phyloP scores from a whole-genome alignment of 2,797 vertebrate species.

The Pseudochaenichthys georgianus region DNA sequence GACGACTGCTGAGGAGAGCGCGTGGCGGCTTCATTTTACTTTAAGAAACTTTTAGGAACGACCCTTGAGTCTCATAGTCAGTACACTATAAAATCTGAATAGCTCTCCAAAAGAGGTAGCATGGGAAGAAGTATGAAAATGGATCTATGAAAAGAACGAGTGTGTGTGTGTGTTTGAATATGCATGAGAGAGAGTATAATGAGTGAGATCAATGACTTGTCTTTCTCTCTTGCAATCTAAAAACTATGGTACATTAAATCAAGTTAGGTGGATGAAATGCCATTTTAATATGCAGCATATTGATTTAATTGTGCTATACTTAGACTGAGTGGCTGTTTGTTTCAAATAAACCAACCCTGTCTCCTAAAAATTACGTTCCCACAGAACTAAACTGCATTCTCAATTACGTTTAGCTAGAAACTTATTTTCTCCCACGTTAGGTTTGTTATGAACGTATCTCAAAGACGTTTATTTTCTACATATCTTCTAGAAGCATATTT shows the following conservation, averaged over 20 bases:
- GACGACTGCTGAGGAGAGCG: conserved; percentile 30
- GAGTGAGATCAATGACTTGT: conserved; percentile 38
- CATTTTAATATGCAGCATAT: conserved; percentile 42
- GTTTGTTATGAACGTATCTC: no score
- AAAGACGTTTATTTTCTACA: no score
- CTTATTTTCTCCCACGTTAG: no score
- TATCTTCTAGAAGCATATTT: no score
- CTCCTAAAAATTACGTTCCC: no score
- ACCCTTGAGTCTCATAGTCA: conserved; percentile 47
- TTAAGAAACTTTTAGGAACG: conserved; percentile 47
- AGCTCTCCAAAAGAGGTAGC: conserved; percentile 25
- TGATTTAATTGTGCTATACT: conserved; percentile 46
- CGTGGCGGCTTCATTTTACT: conserved; percentile 28
- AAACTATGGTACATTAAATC: conserved; percentile 54
- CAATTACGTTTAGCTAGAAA: no score
- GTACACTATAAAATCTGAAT: conserved; percentile 55
- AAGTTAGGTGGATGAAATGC: conserved; percentile 56
- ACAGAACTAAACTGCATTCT: no score
- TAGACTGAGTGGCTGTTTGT: conserved; percentile 44
- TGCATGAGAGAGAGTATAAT: conserved; percentile 12
- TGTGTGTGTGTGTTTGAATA: background rate
- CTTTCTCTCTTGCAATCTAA: conserved; percentile 37
- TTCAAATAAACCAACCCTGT: conserved; percentile 15
- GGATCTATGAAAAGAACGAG: conserved; percentile 10
- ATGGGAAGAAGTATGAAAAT: conserved; percentile 35